These are phyloP conservation scores for Hydropsyche tenuis DNA, from an alignment of 1,140 invertebrate genomes.

Conservation along the genomic window DNA sequence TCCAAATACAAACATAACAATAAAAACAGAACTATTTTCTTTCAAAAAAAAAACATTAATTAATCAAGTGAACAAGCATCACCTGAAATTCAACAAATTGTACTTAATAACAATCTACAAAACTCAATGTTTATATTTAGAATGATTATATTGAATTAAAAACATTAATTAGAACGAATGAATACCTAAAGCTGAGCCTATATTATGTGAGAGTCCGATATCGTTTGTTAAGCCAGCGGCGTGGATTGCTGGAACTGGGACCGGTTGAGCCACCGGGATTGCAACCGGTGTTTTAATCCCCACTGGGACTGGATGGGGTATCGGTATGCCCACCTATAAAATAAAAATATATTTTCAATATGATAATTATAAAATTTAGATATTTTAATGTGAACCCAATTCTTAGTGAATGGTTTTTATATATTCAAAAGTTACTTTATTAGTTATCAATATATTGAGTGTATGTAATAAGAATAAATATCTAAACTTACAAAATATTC, in stretches of 20 bases:
- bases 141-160: too few relatives aligned
- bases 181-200: constrained; percentile 17
- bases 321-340: constrained; percentile 58
- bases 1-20: not conserved
- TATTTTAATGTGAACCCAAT: too few relatives aligned
- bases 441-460: too few relatives aligned
- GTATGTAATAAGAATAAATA: too few relatives aligned
- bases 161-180: not conserved
- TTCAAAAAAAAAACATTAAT: not conserved
- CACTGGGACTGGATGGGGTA: constrained; percentile 59
- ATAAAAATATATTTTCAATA: not conserved
- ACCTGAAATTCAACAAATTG: constrained; percentile 3
- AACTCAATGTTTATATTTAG: not conserved
- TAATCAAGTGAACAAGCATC: not conserved
- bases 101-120: too few relatives aligned
- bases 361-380: not conserved
- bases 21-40: not conserved
- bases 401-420: too few relatives aligned
- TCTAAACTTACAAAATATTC: too few relatives aligned
- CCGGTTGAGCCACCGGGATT: constrained; percentile 55
- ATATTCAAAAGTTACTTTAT: too few relatives aligned
- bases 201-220: not conserved
- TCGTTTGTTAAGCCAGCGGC: not conserved
- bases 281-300: constrained; percentile 58
- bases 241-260: constrained; percentile 53